phyloP scores from a whole-genome alignment of 1,140 invertebrate species.

The Caenorhabditis remanei region DNA sequence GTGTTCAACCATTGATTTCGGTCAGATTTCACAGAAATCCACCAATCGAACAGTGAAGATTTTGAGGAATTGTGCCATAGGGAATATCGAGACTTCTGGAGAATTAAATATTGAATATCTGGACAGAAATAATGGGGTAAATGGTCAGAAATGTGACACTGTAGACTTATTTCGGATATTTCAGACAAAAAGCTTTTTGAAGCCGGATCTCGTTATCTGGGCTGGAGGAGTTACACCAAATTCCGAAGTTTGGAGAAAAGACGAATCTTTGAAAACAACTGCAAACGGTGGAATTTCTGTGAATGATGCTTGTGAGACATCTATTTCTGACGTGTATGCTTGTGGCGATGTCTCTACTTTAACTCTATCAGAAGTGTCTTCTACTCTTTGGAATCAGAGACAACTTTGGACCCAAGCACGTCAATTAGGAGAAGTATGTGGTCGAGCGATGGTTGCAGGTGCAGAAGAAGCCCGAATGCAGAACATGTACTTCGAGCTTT shows the following conservation, averaged over 20 bases:
- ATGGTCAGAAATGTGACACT: not conserved
- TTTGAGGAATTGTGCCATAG: not conserved
- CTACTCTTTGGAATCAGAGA: constrained; percentile 86
- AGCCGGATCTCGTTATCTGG: constrained; percentile 92
- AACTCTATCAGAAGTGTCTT: constrained; percentile 83
- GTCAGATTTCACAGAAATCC: not conserved
- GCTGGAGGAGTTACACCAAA: constrained; percentile 90
- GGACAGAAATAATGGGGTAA: constrained; percentile 9
- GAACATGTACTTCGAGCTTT: constrained; percentile 96
- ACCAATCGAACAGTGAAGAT: not conserved
- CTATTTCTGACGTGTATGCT: constrained; percentile 86
- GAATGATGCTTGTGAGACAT: constrained; percentile 88
- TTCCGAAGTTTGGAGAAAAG: constrained; percentile 73
- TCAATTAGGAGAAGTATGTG: constrained; percentile 97
- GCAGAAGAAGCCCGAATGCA: constrained; percentile 79
- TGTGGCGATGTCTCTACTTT: constrained; percentile 92
- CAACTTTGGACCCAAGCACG: constrained; percentile 95
- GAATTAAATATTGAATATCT: not conserved
- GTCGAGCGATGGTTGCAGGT: constrained; percentile 85
- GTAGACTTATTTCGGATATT: not conserved
- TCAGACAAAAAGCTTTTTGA: constrained; percentile 78
- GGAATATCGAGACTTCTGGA: not conserved
- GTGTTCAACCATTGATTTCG: not conserved
- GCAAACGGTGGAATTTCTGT: constrained; percentile 82
- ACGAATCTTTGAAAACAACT: constrained; percentile 80